A percentile compares a stretch with the other conserved stretches of the same genome.
These are phyloP conservation scores for Oreochromis niloticus DNA, from an alignment of 2,113 vertebrate genomes.

Conservation along the genomic window DNA sequence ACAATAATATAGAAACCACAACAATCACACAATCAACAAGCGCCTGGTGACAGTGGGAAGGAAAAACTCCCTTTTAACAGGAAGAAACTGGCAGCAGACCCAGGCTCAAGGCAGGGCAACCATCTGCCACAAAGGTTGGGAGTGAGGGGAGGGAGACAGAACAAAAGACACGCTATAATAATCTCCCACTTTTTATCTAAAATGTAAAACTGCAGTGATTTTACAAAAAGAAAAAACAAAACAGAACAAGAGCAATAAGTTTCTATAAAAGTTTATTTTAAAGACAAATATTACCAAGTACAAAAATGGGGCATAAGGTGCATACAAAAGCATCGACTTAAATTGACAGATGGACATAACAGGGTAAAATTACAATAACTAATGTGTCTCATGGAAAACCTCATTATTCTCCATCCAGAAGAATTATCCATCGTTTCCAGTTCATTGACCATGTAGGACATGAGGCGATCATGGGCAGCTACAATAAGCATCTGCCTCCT, in stretches of 20 bases:
- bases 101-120: neutral
- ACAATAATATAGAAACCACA: neutral
- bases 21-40: neutral
- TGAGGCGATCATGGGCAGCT: slow-evolving; percentile 54
- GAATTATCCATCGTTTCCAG: slow-evolving; percentile 60
- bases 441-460: slow-evolving; percentile 67
- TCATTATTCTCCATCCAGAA: slow-evolving; percentile 46
- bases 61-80: neutral
- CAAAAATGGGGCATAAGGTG: slow-evolving; percentile 27
- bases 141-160: neutral
- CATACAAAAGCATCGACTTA: neutral
- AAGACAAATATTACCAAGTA: slow-evolving; percentile 26
- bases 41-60: neutral
- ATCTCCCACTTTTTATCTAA: neutral
- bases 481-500: slow-evolving; percentile 46
- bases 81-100: neutral
- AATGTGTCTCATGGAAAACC: slow-evolving; percentile 55
- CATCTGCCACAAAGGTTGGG: neutral
- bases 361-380: neutral
- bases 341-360: slow-evolving; percentile 27
- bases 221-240: neutral
- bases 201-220: neutral
- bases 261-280: slow-evolving; percentile 57
- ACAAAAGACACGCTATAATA: neutral
- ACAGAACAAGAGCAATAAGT: neutral